These are phyloP conservation scores for Ceratina australensis DNA, from an alignment of 1,140 invertebrate species.

Conservation along the genomic window DNA sequence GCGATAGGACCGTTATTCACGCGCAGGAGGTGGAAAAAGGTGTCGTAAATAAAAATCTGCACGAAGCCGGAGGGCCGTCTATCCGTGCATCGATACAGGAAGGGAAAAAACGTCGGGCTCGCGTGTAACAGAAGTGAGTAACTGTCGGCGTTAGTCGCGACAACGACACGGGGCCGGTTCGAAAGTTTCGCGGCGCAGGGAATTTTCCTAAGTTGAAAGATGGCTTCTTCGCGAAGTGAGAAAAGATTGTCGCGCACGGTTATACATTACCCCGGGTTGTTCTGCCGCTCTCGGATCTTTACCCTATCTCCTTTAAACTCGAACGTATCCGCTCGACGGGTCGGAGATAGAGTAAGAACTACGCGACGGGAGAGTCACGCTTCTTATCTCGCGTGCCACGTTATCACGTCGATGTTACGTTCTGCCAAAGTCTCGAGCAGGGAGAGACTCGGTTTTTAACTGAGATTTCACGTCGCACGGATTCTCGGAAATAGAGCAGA, in stretches of 20 bases:
- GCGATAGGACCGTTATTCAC: no score
- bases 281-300: slow-evolving; percentile 57
- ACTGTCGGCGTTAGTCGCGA: background rate
- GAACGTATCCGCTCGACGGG: no score
- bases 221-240: slow-evolving; percentile 72
- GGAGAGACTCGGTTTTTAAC: no score
- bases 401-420: no score
- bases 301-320: slow-evolving; percentile 73
- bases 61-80: background rate
- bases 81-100: slow-evolving; percentile 12
- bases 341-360: slow-evolving; percentile 38
- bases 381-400: no score
- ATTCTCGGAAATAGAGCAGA: no score
- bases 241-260: slow-evolving; percentile 71
- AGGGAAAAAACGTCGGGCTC: background rate
- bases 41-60: no score
- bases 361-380: slow-evolving; percentile 10
- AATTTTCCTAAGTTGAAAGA: slow-evolving; percentile 78
- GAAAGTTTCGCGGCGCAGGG: slow-evolving; percentile 37
- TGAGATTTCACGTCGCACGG: no score
- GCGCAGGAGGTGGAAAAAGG: no score
- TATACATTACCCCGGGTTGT: slow-evolving; percentile 59
- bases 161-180: slow-evolving; percentile 23
- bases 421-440: no score
- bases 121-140: background rate